Percentiles rank a stretch among this genome's conserved stretches.
Evolutionary conservation across 1,140 invertebrate species (phyloP).

Genomic region (Saxidomus purpurata): DNA sequence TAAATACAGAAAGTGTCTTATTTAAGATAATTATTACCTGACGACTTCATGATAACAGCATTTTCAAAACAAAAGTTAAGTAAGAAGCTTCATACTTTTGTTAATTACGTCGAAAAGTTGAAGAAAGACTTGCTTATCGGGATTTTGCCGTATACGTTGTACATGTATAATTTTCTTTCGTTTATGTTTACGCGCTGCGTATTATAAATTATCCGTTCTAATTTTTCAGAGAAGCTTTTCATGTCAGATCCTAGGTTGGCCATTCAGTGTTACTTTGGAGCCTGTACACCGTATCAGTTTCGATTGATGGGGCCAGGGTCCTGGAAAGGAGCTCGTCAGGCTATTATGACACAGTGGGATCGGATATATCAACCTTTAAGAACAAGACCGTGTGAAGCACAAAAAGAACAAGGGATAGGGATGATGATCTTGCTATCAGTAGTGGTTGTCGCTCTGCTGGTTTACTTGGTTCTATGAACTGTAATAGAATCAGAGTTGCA

Average conservation of each 20-base stretch:
- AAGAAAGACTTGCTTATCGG: no score
- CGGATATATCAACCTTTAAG: slow-evolving; percentile 67
- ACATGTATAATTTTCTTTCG: no score
- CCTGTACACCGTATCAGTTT: slow-evolving; percentile 87
- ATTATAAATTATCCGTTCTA: no score
- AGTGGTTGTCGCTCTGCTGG: neutral
- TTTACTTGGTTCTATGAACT: neutral
- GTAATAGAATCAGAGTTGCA: no score
- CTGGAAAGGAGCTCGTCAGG: slow-evolving; percentile 86
- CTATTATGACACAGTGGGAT: slow-evolving; percentile 80
- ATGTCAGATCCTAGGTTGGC: slow-evolving; percentile 83
- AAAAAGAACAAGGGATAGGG: neutral
- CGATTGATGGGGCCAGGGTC: slow-evolving; percentile 84
- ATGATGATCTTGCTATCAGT: neutral
- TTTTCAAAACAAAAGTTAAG: no score
- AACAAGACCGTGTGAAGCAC: slow-evolving; percentile 24
- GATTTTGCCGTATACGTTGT: no score
- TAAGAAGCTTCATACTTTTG: no score
- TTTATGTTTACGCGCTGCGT: no score
- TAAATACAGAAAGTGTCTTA: neutral
- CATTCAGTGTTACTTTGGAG: slow-evolving; percentile 80
- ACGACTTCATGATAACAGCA: no score
- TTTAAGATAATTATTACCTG: neutral
- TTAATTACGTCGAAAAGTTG: no score
- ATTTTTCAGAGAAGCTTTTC: slow-evolving; percentile 72